Conservation (phyloP, 2,888 invertebrate species). For the Apodemia duryi region DNA sequence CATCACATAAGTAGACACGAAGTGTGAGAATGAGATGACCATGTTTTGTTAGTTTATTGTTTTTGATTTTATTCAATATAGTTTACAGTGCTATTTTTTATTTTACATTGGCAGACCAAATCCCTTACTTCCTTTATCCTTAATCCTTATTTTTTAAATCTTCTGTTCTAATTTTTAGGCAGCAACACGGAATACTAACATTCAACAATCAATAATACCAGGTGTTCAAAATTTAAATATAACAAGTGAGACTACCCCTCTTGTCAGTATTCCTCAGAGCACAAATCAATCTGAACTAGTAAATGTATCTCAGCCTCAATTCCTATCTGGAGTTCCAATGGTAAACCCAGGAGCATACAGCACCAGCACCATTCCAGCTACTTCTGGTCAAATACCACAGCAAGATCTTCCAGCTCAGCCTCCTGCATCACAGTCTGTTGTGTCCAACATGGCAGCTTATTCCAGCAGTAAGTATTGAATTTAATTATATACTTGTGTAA, state of each 20-base stretch:
- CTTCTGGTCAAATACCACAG: conserved; percentile 32
- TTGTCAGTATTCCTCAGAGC: conserved; percentile 42
- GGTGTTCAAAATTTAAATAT: conserved; percentile 52
- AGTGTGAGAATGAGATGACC: too few relatives aligned
- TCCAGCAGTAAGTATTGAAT: conserved; percentile 65
- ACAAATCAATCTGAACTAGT: conserved; percentile 37
- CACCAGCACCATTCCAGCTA: neutral
- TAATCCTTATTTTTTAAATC: too few relatives aligned
- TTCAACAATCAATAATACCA: conserved; percentile 43
- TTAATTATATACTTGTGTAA: too few relatives aligned
- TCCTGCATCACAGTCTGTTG: conserved; percentile 52
- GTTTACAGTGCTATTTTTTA: too few relatives aligned
- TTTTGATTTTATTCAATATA: too few relatives aligned
- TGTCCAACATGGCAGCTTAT: conserved; percentile 68
- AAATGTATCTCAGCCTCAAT: conserved; percentile 57
- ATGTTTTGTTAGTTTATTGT: too few relatives aligned
- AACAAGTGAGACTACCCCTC: conserved; percentile 51
- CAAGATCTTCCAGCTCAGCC: conserved; percentile 43
- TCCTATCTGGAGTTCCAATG: conserved; percentile 73
- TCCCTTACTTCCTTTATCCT: too few relatives aligned
- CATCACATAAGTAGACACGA: too few relatives aligned
- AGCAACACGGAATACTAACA: conserved; percentile 33
- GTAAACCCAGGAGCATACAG: conserved; percentile 61
- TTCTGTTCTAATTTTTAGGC: conserved; percentile 40
- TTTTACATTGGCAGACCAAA: too few relatives aligned